These are phyloP conservation scores for Cepaea hortensis DNA, from an alignment of 2,888 invertebrate species.

Conservation along the genomic window DNA sequence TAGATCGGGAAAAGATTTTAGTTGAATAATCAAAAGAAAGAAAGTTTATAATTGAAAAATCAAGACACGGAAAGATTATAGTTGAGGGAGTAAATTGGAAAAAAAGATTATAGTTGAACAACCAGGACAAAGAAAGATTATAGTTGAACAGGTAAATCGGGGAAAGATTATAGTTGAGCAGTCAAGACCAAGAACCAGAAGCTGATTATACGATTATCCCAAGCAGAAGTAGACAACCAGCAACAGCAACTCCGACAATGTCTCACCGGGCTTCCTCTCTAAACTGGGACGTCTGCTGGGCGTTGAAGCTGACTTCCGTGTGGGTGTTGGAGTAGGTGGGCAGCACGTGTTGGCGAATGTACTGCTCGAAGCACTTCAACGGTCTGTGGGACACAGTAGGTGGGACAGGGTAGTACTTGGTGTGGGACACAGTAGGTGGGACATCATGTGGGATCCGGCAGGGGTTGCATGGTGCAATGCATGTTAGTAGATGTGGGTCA, in stretches of 20 bases:
- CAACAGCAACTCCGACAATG: neutral
- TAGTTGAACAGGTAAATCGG: no score
- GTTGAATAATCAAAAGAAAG: no score
- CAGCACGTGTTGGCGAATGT: constrained; percentile 41
- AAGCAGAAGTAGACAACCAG: no score
- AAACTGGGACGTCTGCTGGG: constrained; percentile 40
- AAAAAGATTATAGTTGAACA: no score
- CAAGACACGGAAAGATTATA: no score
- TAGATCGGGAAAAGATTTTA: no score
- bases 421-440: neutral
- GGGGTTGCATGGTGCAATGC: neutral
- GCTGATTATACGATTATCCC: no score
- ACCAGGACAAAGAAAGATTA: no score
- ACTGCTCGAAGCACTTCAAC: constrained; percentile 38
- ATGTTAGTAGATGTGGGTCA: neutral
- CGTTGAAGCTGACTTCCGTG: constrained; percentile 35
- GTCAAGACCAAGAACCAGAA: no score
- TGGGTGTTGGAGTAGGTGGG: constrained; percentile 47
- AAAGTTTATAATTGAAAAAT: no score
- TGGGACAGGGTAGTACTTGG: neutral
- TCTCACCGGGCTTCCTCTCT: constrained; percentile 46
- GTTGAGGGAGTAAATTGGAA: no score
- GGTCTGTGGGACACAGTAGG: neutral
- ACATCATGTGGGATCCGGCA: neutral
- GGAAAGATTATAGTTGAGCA: no score